phyloP scores from a whole-genome alignment of 2,888 invertebrate genomes.

The Sminthurinus aureus region DNA sequence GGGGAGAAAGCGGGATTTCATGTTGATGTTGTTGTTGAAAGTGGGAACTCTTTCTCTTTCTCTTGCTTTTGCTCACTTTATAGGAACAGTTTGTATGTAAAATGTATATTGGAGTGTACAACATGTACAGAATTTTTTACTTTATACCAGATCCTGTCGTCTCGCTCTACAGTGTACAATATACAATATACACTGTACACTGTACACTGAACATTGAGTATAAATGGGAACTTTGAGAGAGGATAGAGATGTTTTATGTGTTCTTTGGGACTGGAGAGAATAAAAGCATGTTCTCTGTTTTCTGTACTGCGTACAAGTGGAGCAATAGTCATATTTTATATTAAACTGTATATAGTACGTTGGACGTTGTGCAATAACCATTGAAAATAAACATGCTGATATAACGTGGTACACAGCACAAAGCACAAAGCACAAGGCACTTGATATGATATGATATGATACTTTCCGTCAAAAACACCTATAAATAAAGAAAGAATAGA shows the following conservation, averaged over 20 bases:
- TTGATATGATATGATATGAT: too few species aligned
- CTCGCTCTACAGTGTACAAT: background rate
- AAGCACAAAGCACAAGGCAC: too few species aligned
- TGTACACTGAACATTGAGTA: too few species aligned
- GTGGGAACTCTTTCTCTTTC: background rate
- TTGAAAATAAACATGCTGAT: too few species aligned
- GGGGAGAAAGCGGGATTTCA: too few species aligned
- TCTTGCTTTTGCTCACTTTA: conserved; percentile 2
- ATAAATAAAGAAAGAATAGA: background rate
- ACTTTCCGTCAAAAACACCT: too few species aligned
- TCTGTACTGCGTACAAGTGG: background rate
- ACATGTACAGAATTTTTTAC: background rate
- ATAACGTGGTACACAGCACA: too few species aligned
- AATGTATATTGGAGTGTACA: background rate
- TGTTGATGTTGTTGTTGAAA: background rate
- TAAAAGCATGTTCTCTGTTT: background rate
- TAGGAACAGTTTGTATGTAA: background rate
- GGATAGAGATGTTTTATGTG: conserved; percentile 1
- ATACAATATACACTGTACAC: background rate
- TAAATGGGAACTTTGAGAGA: background rate
- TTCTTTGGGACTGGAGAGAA: background rate
- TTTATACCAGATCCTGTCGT: background rate
- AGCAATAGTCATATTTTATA: background rate
- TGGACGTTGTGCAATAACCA: background rate
- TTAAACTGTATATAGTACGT: background rate